Conservation (phyloP, 2,797 vertebrate genomes). For the Graptemys geographica region DNA sequence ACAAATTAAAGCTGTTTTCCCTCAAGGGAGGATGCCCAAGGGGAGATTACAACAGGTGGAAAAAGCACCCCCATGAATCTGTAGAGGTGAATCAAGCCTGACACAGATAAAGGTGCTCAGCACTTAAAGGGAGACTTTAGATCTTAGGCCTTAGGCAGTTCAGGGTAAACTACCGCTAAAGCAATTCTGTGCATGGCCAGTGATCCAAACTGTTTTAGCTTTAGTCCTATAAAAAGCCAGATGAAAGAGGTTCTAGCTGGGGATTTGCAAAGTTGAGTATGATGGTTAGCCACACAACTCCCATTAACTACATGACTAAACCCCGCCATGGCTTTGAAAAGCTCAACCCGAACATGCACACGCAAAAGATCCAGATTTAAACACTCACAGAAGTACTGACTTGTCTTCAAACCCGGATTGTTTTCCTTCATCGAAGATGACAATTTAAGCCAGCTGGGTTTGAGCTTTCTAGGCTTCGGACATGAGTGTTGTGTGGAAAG, state of each 20-base stretch:
- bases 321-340: neutral
- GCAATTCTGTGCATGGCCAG: neutral
- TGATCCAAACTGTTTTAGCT: neutral
- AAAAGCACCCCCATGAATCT: neutral
- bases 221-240: neutral
- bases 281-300: neutral
- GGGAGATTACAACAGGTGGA: neutral
- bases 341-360: neutral
- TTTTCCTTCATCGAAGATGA: neutral
- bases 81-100: neutral
- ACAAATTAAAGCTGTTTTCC: neutral
- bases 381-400: neutral
- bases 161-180: neutral
- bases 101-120: neutral
- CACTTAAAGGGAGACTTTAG: neutral
- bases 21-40: neutral
- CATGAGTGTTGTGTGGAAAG: neutral
- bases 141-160: neutral
- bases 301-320: neutral
- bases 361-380: neutral
- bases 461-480: neutral
- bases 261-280: neutral
- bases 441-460: neutral
- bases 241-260: neutral
- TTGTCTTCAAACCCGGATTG: neutral